Percentiles rank a stretch among this genome's conserved stretches.
These are phyloP conservation scores for Tautogolabrus adspersus DNA, from an alignment of 2,113 vertebrate genomes.

Conservation along the genomic window DNA sequence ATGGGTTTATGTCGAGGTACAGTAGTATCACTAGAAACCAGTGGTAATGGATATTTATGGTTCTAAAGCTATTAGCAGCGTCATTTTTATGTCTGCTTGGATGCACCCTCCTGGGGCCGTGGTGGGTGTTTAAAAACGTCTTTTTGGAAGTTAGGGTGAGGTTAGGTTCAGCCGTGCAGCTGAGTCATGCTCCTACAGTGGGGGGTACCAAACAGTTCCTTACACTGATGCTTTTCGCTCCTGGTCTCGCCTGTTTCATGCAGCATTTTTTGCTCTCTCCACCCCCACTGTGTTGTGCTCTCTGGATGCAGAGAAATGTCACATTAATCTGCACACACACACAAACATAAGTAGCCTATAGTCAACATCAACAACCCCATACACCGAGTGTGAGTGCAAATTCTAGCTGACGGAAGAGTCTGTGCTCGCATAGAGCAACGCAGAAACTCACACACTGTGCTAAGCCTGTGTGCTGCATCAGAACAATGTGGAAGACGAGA, in stretches of 20 bases:
- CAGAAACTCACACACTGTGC: neutral
- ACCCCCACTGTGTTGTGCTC: constrained; percentile 33
- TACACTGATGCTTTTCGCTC: constrained; percentile 58
- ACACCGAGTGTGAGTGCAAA: neutral
- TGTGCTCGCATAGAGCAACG: neutral
- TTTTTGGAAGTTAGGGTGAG: constrained; percentile 30
- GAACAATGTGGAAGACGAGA: constrained; percentile 51
- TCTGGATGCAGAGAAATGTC: constrained; percentile 42
- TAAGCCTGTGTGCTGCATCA: constrained; percentile 22
- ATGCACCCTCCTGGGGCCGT: neutral
- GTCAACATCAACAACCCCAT: neutral
- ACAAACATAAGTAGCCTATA: constrained; percentile 1
- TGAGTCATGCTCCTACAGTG: constrained; percentile 6
- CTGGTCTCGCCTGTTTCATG: constrained; percentile 32
- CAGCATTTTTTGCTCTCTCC: constrained; percentile 25
- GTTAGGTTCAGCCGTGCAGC: constrained; percentile 26
- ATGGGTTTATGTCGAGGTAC: constrained; percentile 8
- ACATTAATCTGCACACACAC: constrained; percentile 33
- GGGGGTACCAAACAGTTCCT: constrained; percentile 20
- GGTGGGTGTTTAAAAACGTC: constrained; percentile 39
- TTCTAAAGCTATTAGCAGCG: constrained; percentile 17
- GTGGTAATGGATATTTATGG: constrained; percentile 4
- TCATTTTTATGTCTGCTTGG: constrained; percentile 4
- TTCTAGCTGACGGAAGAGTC: neutral
- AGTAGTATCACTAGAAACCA: constrained; percentile 3